Evolutionary conservation across 2,888 invertebrate species (phyloP).

Genomic region (Agelastica alni): DNA sequence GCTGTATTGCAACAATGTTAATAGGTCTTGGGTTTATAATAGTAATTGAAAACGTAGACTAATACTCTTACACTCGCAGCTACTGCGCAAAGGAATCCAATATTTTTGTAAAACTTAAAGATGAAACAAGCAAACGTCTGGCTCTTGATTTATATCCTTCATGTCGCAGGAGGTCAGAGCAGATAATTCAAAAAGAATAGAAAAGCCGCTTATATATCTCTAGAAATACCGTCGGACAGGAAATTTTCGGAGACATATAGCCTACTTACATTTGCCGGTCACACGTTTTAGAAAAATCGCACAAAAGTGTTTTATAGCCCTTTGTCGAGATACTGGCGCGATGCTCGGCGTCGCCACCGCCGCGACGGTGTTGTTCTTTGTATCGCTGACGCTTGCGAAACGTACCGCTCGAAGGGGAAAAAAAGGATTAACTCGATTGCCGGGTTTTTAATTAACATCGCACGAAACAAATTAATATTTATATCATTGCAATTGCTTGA

Average conservation of each 20-base stretch:
- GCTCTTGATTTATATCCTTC: conserved; percentile 7
- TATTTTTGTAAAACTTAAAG: too few relatives aligned
- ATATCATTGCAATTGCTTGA: too few relatives aligned
- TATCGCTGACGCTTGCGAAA: conserved; percentile 11
- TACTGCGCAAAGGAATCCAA: too few relatives aligned
- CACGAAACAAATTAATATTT: too few relatives aligned
- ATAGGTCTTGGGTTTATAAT: too few relatives aligned
- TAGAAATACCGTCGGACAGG: conserved; percentile 8
- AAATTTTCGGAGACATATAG: conserved; percentile 16
- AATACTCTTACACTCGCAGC: too few relatives aligned
- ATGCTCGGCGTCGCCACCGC: not conserved
- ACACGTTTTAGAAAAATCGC: conserved; percentile 23
- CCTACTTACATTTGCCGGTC: conserved; percentile 24
- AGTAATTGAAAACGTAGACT: too few relatives aligned
- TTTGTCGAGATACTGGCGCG: conserved; percentile 9
- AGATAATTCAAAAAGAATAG: conserved; percentile 18
- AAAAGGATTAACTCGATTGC: too few relatives aligned
- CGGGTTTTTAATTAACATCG: too few relatives aligned
- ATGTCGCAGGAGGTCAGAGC: conserved; percentile 11
- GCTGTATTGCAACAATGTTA: too few relatives aligned
- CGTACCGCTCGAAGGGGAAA: too few relatives aligned
- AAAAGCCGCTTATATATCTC: conserved; percentile 16
- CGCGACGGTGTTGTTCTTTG: conserved; percentile 9
- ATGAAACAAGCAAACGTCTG: conserved; percentile 1
- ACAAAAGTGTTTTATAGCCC: conserved; percentile 18